A percentile compares a stretch with the other conserved stretches of the same genome.
Conservation (phyloP, 2,888 invertebrate species). For the Gandaritis pyraliata region DNA sequence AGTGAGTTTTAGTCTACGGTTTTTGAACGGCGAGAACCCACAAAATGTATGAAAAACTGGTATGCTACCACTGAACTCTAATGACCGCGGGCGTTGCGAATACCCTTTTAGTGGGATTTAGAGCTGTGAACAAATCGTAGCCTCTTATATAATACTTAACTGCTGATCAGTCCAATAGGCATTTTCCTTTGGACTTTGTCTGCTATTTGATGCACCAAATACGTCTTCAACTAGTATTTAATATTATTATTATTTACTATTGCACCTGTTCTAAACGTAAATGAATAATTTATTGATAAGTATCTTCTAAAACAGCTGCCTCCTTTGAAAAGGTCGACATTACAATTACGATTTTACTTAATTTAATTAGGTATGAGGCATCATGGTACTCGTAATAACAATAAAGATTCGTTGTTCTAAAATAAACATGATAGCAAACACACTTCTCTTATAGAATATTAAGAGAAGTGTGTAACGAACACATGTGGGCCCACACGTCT, state of each 20-base stretch:
- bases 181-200: slow-evolving; percentile 18
- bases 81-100: too few relatives aligned
- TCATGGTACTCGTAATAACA: neutral
- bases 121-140: slow-evolving; percentile 7
- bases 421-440: slow-evolving; percentile 22
- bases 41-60: too few relatives aligned
- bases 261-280: too few relatives aligned
- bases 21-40: too few relatives aligned
- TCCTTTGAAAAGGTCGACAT: too few relatives aligned
- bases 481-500: slow-evolving; percentile 6
- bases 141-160: slow-evolving; percentile 1
- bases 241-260: neutral
- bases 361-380: too few relatives aligned
- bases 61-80: neutral
- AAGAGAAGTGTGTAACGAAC: slow-evolving; percentile 10
- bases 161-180: slow-evolving; percentile 13
- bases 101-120: neutral
- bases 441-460: slow-evolving; percentile 36
- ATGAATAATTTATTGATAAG: too few relatives aligned
- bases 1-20: too few relatives aligned
- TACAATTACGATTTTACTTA: too few relatives aligned
- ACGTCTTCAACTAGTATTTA: slow-evolving; percentile 2
- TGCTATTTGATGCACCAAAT: slow-evolving; percentile 4
- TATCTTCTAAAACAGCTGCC: too few relatives aligned
- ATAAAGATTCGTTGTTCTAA: slow-evolving; percentile 22